phyloP scores from a whole-genome alignment of 2,888 invertebrate species.

The Belgica antarctica region DNA sequence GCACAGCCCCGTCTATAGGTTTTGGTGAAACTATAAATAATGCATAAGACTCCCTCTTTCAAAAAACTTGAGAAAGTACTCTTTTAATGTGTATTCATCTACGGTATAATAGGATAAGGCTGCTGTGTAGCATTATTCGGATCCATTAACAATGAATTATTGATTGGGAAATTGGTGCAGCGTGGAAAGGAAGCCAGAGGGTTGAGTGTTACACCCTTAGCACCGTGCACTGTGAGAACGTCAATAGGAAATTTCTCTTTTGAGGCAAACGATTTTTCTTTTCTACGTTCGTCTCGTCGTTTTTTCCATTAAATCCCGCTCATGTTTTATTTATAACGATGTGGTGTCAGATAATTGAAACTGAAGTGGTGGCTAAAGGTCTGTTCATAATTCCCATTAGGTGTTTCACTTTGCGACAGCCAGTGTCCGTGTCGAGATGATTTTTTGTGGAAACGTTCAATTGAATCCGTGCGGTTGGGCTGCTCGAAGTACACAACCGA shows the following conservation, averaged over 20 bases:
- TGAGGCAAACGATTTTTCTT: slow-evolving; percentile 8
- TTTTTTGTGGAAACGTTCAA: not conserved
- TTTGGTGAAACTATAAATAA: slow-evolving; percentile 18
- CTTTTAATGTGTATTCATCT: slow-evolving; percentile 14
- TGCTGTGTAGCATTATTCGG: slow-evolving; percentile 19
- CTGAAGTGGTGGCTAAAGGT: slow-evolving; percentile 34
- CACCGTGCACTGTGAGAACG: not conserved
- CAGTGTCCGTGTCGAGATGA: not conserved
- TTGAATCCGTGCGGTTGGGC: not conserved
- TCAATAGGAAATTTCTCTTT: slow-evolving; percentile 25
- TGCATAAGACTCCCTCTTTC: slow-evolving; percentile 20
- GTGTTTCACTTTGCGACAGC: slow-evolving; percentile 26
- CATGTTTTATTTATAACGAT: slow-evolving; percentile 35
- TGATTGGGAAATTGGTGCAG: slow-evolving; percentile 35
- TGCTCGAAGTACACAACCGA: not conserved
- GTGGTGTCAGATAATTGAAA: slow-evolving; percentile 36
- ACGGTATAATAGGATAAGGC: slow-evolving; percentile 15
- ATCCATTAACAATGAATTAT: slow-evolving; percentile 37
- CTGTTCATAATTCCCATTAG: slow-evolving; percentile 29
- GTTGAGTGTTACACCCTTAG: not conserved
- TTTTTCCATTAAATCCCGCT: slow-evolving; percentile 36
- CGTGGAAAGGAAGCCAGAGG: not conserved
- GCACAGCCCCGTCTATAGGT: too few species aligned
- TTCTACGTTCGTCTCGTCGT: not conserved
- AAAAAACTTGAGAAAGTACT: not conserved